phyloP scores from a whole-genome alignment of 2,888 invertebrate genomes.

The Nomada fucata region DNA sequence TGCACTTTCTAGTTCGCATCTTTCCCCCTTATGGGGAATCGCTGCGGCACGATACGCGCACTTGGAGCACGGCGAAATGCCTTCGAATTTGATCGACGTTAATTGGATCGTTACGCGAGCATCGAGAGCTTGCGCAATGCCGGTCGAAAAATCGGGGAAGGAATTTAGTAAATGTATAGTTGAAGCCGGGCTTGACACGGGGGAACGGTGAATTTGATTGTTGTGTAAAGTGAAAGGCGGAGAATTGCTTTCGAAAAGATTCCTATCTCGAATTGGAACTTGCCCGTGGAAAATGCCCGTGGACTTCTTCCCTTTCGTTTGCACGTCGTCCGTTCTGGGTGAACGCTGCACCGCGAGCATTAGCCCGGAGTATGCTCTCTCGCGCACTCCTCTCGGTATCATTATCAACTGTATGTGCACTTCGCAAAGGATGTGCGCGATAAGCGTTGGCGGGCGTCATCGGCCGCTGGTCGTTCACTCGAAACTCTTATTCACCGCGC shows the following conservation, averaged over 20 bases:
- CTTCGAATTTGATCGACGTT: constrained; percentile 5
- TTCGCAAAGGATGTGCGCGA: constrained; percentile 71
- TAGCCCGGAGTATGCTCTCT: neutral
- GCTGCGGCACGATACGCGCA: neutral
- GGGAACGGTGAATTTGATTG: too few relatives aligned
- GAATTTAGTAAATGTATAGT: too few relatives aligned
- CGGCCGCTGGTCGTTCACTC: constrained; percentile 73
- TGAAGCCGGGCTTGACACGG: too few relatives aligned
- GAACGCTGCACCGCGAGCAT: neutral
- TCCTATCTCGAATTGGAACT: too few relatives aligned
- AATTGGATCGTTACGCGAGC: constrained; percentile 2
- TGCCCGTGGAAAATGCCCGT: neutral
- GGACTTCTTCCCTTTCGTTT: too few relatives aligned
- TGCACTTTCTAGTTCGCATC: constrained; percentile 17
- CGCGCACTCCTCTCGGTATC: constrained; percentile 23
- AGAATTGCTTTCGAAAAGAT: neutral
- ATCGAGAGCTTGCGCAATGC: neutral
- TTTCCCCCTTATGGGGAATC: neutral
- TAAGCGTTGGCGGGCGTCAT: constrained; percentile 70
- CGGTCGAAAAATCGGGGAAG: neutral
- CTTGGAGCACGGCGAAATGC: neutral
- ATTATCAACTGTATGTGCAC: constrained; percentile 47
- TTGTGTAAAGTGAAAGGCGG: neutral
- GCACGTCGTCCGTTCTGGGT: neutral
- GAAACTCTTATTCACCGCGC: constrained; percentile 53